Evolutionary conservation across 2,888 invertebrate species (phyloP), one percentile per base, ranked within the genome.

Genomic region (Mamestra brassicae): DNA sequence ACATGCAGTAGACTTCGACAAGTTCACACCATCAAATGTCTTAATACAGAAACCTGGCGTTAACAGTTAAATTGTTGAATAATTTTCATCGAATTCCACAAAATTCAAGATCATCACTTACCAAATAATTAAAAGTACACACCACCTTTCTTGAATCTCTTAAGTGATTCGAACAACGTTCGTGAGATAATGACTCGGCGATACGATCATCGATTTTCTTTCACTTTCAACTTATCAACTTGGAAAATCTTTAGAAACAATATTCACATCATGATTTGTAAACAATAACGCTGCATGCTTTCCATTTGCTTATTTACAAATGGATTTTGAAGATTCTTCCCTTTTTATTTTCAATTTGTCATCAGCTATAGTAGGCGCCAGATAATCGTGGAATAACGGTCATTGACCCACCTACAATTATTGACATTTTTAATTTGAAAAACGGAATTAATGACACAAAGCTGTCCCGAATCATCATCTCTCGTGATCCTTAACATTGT

Each of bases 151-250:
- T 58, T 38, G 15, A 54, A 78, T 57, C 50, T 78, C 38, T 58
- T 34, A 47, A 63, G 58, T 6, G 70, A 63, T 63, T 78, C 38
- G 38, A 54, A 54, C 54, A 60, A 47, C 15, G 54, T 79, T 60
- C 60, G 58, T 64, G 62, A 76, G 50, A 67, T 76, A 62, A 57
- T 76, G 11, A 71, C 54, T 26, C n/a, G 0, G 11, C 64, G 80
- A 60, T 71, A 64, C 38, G 71, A 71, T 77, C 64, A 7, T 38
- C 2, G 15, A 26, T 54, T 55, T 76, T 64, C 47, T 60, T 78
- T 79, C 54, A 60, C 63, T 64, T 63, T 60, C 47, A n/a, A 34
- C 13, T n/a, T 76, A 78, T 54, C 13, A 17, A 47, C 2, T 60
- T 11, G 58, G 47, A 54, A 78, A 70, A 71, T 63, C 38, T 63